phyloP scores from a whole-genome alignment of 2,113 vertebrate genomes.

The Herpetotheres cachinnans region DNA sequence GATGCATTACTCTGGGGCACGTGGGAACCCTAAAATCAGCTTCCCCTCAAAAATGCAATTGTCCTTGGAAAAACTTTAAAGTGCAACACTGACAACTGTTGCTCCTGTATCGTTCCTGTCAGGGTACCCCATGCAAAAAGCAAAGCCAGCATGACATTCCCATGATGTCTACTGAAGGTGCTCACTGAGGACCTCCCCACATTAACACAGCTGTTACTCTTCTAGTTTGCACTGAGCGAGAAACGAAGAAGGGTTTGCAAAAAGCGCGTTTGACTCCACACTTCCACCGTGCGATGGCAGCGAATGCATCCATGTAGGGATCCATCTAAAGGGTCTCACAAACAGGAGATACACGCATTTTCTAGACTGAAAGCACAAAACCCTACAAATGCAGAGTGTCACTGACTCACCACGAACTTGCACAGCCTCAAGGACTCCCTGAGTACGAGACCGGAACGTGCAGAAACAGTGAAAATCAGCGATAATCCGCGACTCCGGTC shows the following conservation, averaged over 20 bases:
- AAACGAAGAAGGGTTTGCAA: background rate
- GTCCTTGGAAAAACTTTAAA: background rate
- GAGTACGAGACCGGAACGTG: fast-evolving
- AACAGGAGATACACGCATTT: background rate
- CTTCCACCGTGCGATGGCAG: background rate
- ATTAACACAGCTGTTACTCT: background rate
- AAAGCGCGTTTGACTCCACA: fast-evolving
- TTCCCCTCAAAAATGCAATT: background rate
- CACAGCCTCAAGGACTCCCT: background rate
- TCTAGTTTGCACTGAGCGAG: background rate
- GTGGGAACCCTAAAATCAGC: background rate
- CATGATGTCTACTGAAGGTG: background rate
- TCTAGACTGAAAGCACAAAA: background rate
- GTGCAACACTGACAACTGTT: background rate
- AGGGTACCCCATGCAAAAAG: fast-evolving
- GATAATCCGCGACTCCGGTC: fast-evolving
- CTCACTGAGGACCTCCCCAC: background rate
- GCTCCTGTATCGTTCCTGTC: background rate
- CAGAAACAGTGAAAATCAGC: too few species aligned
- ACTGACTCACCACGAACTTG: background rate
- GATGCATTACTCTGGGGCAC: background rate
- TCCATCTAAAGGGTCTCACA: background rate
- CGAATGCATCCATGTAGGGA: background rate
- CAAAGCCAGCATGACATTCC: background rate
- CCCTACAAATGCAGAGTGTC: fast-evolving